Percentiles rank a stretch among this genome's conserved stretches.
These are phyloP conservation scores for Panonychus citri DNA, from an alignment of 1,140 invertebrate genomes.

Conservation along the genomic window DNA sequence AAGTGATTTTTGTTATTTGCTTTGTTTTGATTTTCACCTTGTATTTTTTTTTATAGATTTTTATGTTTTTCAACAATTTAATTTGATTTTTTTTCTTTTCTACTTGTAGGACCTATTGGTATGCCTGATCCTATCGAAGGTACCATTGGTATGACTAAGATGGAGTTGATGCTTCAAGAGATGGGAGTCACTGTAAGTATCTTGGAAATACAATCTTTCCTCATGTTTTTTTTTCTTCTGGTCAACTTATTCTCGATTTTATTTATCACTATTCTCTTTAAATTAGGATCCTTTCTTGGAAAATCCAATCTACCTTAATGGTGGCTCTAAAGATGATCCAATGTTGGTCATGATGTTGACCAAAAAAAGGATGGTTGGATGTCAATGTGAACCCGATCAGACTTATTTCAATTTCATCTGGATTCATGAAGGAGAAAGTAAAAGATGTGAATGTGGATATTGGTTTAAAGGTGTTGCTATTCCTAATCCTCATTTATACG, in stretches of 20 bases:
- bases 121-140: constrained; percentile 56
- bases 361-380: constrained; percentile 70
- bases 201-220: no score
- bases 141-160: constrained; percentile 72
- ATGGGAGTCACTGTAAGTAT: constrained; percentile 57
- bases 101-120: no score
- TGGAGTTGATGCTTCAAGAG: constrained; percentile 53
- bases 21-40: no score
- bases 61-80: no score
- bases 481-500: not conserved
- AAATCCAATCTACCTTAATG: constrained; percentile 47
- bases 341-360: constrained; percentile 70
- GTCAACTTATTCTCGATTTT: no score
- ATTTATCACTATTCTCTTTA: constrained; percentile 4
- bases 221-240: not conserved
- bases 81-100: no score
- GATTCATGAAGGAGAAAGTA: constrained; percentile 60
- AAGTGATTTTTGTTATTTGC: no score
- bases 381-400: constrained; percentile 83
- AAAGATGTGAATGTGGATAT: constrained; percentile 78
- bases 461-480: constrained; percentile 74
- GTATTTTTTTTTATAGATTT: no score
- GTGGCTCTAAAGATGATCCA: constrained; percentile 59
- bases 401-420: constrained; percentile 76
- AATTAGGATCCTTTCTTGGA: constrained; percentile 62